These are phyloP conservation scores for Mormyrus iriodes DNA, from an alignment of 2,113 vertebrate species.

Conservation along the genomic window DNA sequence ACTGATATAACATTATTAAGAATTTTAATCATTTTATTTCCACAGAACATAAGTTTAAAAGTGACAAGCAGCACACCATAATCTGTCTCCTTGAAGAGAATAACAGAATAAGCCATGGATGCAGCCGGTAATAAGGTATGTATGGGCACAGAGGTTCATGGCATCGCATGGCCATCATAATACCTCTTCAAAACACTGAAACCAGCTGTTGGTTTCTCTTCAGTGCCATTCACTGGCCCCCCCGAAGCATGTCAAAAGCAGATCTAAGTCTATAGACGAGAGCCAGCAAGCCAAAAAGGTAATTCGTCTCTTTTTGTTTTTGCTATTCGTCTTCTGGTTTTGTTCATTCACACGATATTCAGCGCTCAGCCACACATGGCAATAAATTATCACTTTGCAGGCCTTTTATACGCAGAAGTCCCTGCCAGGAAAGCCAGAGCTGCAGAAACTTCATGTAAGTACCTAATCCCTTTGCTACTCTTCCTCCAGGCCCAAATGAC, in stretches of 20 bases:
- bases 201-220: neutral
- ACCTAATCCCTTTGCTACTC: neutral
- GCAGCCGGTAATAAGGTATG: conserved; percentile 57
- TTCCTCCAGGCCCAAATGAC: neutral
- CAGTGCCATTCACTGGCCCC: conserved; percentile 62
- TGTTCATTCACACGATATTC: neutral
- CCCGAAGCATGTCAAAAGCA: conserved; percentile 65
- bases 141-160: neutral
- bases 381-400: conserved; percentile 36
- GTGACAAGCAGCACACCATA: neutral
- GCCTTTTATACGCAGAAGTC: conserved; percentile 72
- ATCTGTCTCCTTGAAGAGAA: neutral
- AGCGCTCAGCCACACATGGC: neutral
- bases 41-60: neutral
- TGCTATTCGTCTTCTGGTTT: neutral
- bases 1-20: neutral
- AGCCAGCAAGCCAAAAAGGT: conserved; percentile 72
- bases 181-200: neutral
- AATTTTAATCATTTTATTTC: neutral
- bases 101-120: neutral
- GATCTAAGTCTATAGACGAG: conserved; percentile 75
- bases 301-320: neutral
- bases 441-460: conserved; percentile 66
- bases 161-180: neutral
- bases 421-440: conserved; percentile 63